These are phyloP conservation scores for Scophthalmus maximus DNA, from an alignment of 2,113 vertebrate genomes.

Conservation along the genomic window DNA sequence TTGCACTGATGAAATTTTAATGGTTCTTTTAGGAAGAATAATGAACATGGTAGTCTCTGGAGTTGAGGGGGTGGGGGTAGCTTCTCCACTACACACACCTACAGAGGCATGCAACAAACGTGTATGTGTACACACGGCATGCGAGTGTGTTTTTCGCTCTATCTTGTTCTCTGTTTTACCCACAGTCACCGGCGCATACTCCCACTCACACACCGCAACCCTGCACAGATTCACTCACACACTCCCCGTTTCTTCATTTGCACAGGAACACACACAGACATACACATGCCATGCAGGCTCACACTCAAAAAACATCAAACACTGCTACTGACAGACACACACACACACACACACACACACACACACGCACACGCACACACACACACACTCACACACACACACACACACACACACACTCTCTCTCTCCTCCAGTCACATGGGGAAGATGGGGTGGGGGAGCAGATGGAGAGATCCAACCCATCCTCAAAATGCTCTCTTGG, in stretches of 20 bases:
- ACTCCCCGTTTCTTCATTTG: conserved; percentile 39
- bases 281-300: conserved; percentile 23
- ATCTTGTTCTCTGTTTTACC: conserved; percentile 1
- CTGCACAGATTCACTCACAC: conserved; percentile 48
- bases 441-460: conserved; percentile 51
- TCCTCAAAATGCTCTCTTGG: conserved; percentile 66
- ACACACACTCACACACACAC: no score
- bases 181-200: conserved; percentile 32
- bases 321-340: conserved; percentile 41
- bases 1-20: conserved; percentile 90
- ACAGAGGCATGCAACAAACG: conserved; percentile 55
- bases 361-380: conserved; percentile 10
- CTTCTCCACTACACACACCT: conserved; percentile 59
- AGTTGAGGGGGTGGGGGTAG: conserved; percentile 42
- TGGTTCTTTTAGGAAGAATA: conserved; percentile 87
- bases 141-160: conserved; percentile 6
- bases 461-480: conserved; percentile 56
- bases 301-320: conserved; percentile 65
- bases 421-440: conserved; percentile 28
- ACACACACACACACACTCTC: conserved; percentile 42
- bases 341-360: conserved; percentile 10
- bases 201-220: conserved; percentile 35
- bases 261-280: conserved; percentile 34
- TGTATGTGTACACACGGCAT: conserved; percentile 3
- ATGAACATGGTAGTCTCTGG: conserved; percentile 83